Percentiles rank a stretch among this genome's conserved stretches.
phyloP scores from a whole-genome alignment of 1,140 invertebrate genomes.

The Drosophila nikananu region DNA sequence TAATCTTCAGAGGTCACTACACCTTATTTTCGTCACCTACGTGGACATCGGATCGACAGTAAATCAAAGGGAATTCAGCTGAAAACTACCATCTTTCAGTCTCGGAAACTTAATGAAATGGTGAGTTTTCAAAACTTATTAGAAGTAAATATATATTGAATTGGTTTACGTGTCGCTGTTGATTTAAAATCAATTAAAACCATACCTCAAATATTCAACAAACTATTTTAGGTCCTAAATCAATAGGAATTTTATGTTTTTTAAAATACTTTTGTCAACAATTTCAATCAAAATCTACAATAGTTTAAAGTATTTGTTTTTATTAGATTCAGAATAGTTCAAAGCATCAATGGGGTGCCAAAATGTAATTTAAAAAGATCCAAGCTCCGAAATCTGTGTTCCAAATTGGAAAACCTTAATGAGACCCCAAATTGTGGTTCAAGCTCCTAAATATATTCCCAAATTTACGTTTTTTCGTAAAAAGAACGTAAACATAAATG shows the following conservation, averaged over 20 bases:
- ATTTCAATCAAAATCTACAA: neutral
- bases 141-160: no score
- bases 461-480: neutral
- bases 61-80: neutral
- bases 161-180: no score
- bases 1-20: constrained; percentile 17
- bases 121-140: constrained; percentile 6
- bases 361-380: neutral
- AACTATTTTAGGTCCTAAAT: no score
- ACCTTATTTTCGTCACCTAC: neutral
- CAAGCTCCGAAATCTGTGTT: neutral
- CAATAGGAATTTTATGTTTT: no score
- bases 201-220: no score
- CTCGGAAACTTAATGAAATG: constrained; percentile 7
- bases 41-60: neutral
- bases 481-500: neutral
- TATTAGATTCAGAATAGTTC: neutral
- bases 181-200: no score
- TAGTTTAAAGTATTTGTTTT: neutral
- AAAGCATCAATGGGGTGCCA: neutral
- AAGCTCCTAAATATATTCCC: neutral
- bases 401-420: neutral
- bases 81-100: neutral
- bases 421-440: constrained; percentile 16
- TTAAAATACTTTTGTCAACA: neutral